Evolutionary conservation across 2,888 invertebrate genomes (phyloP), one percentile per base, ranked within the genome.

Genomic region (Pyrochroa serraticornis): DNA sequence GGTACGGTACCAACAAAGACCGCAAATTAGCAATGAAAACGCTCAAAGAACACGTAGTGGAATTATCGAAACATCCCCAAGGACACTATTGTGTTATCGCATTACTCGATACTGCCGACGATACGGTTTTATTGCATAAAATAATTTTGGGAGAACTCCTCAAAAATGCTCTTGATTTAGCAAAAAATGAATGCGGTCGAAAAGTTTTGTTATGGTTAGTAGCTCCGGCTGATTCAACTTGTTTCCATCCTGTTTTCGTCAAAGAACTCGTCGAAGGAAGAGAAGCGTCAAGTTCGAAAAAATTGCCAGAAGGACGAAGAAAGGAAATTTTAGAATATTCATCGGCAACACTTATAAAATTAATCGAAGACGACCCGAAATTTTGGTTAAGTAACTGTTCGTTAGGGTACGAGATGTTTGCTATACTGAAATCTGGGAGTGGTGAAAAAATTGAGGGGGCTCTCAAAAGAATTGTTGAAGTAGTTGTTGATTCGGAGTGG

Each of bases 81-180:
- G 97, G 95, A 0, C 91, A 95, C 76, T 81, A 90, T 30, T 85
- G 93, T 13, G 79, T 97, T 22, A 82, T 96, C 61, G 87, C 93
- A 0, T 83, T 97, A 62, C 87, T 97, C 65, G 97, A 97, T 76
- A 83, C 87, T 0, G 89, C 95, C 1, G 97, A 98, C 75, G 97
- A 98, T 75, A 97, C 97, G 0, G 92, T 93, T 50, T 83, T 97
- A 0, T 84, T 96, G 12, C 90, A 90, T 71, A 97, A 97, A 78
- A 86, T 89, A 0, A 83, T 93, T 37, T 81, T 92, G 7, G 82
- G 87, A 62, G 89, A 90, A 60, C 80, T 96, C 60, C 78, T 89
- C 32, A 83, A 81, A 32, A 85, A 87, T 58, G 73, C 92, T 12
- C 82, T 85, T 62, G 88, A 88, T 3, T 81, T 97, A 31, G 88